Conservation (phyloP, 2,113 vertebrate species). For the Edolisoma coerulescens region DNA sequence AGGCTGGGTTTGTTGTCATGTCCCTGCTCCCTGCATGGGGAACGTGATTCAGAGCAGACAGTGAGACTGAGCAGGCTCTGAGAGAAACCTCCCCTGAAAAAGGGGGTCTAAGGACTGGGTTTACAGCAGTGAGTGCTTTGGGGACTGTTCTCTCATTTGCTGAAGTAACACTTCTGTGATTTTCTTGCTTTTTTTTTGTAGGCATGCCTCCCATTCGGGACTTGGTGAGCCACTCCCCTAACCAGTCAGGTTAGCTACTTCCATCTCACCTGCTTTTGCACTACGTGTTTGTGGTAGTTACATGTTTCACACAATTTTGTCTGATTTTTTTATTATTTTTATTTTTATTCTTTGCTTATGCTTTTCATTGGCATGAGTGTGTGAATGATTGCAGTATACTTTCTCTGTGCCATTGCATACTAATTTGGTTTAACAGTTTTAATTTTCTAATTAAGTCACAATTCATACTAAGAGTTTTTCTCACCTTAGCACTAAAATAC, state of each 20-base stretch:
- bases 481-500: background rate
- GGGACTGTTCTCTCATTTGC: background rate
- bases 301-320: background rate
- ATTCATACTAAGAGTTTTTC: background rate
- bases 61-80: background rate
- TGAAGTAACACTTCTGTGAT: conserved; percentile 35
- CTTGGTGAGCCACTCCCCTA: conserved; percentile 96
- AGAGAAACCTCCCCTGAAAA: background rate
- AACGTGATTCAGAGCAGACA: background rate
- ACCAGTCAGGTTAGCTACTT: conserved; percentile 86
- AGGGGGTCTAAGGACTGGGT: background rate
- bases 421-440: background rate
- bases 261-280: conserved; percentile 31
- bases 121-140: background rate
- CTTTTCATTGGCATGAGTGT: background rate
- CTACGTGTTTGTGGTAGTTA: background rate
- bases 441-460: background rate
- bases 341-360: background rate
- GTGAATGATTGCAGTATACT: background rate
- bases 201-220: conserved; percentile 97
- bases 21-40: background rate
- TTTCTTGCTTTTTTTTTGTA: conserved; percentile 69
- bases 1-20: background rate
- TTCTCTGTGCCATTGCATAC: background rate
- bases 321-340: background rate